A percentile compares a stretch with the other conserved stretches of the same genome.
These are phyloP conservation scores for Dipodomys stephensi DNA, from an alignment of 2,113 vertebrate genomes.

Conservation along the genomic window DNA sequence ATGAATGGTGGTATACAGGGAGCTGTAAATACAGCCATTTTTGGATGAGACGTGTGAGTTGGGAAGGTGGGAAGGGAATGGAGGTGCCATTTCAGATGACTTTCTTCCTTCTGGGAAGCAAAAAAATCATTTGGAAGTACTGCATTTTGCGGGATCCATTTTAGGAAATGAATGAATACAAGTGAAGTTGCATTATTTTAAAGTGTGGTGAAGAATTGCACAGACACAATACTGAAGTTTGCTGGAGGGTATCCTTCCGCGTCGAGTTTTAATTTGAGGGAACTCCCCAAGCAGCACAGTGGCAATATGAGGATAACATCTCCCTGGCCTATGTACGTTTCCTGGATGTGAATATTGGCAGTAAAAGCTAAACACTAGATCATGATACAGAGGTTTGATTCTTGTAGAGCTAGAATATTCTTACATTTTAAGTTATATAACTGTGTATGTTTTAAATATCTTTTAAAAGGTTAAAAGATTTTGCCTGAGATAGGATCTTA, in stretches of 20 bases:
- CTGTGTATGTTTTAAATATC: constrained; percentile 21
- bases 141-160: constrained; percentile 1
- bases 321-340: background rate
- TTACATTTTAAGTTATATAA: background rate
- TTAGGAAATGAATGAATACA: background rate
- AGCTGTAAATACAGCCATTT: too few relatives aligned
- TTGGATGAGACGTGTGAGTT: too few relatives aligned
- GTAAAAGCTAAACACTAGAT: background rate
- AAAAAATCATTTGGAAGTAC: constrained; percentile 2
- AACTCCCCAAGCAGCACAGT: background rate
- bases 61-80: background rate
- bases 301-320: rapidly evolving
- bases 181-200: constrained; percentile 39
- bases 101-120: background rate
- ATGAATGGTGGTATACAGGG: constrained; percentile 52
- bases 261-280: constrained; percentile 9
- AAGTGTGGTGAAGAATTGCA: background rate
- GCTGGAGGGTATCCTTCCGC: background rate
- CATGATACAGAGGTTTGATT: constrained; percentile 24
- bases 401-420: background rate
- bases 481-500: too few relatives aligned
- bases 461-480: background rate
- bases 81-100: constrained; percentile 48
- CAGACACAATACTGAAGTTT: background rate
- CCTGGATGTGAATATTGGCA: background rate